A percentile compares a stretch with the other conserved stretches of the same genome.
These are phyloP conservation scores for Ceramica pisi DNA, from an alignment of 2,888 invertebrate species.

Conservation along the genomic window DNA sequence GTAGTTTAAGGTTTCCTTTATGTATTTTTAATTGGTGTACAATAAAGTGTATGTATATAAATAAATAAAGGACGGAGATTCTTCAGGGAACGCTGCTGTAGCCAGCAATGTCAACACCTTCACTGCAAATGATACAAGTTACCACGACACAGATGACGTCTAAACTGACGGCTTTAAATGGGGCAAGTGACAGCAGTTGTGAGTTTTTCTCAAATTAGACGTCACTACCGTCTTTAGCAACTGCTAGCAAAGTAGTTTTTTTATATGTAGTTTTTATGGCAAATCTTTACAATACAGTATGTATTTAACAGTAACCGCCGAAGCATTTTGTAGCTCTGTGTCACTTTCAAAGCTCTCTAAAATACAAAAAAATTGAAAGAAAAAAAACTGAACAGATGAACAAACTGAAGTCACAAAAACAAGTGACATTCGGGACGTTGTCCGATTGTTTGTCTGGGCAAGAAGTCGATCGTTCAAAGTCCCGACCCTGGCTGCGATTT, in stretches of 20 bases:
- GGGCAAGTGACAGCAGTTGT: not conserved
- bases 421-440: slow-evolving; percentile 7
- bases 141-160: not conserved
- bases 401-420: not conserved
- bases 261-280: not conserved
- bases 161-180: not conserved
- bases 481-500: slow-evolving; percentile 39
- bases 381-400: not conserved
- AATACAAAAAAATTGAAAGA: not conserved
- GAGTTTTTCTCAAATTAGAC: no score
- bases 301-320: not conserved
- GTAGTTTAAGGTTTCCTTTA: no score
- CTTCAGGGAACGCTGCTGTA: not conserved
- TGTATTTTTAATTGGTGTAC: no score
- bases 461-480: slow-evolving; percentile 19
- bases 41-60: no score
- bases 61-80: not conserved
- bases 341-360: not conserved
- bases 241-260: no score
- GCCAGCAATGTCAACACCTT: not conserved
- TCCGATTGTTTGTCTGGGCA: slow-evolving; percentile 2
- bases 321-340: not conserved
- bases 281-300: no score
- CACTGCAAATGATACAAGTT: not conserved
- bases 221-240: not conserved